Percentiles rank a stretch among this genome's conserved stretches.
Evolutionary conservation across 2,888 invertebrate species (phyloP).

Genomic region (Podabrus alpinus): DNA sequence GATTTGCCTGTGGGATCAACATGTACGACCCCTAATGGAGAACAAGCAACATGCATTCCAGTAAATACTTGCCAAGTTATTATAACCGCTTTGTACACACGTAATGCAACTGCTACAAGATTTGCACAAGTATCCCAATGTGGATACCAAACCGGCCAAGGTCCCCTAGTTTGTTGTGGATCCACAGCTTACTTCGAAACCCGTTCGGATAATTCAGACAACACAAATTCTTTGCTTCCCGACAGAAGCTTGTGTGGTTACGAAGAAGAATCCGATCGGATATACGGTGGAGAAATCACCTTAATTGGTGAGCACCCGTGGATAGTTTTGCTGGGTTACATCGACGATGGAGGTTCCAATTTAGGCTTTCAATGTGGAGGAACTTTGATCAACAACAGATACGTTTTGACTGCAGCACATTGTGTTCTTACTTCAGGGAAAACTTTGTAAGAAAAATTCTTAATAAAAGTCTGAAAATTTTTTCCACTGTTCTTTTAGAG

Average conservation of each 20-base stretch:
- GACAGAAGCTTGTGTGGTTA: not conserved
- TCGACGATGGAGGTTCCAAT: conserved; percentile 15
- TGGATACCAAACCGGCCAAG: conserved; percentile 51
- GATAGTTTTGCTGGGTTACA: conserved; percentile 49
- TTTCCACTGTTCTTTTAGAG: not conserved
- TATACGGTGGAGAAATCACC: conserved; percentile 25
- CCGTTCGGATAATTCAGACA: not conserved
- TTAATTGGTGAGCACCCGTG: not conserved
- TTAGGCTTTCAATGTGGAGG: conserved; percentile 50
- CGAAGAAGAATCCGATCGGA: not conserved
- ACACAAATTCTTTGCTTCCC: not conserved
- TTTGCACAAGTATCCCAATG: conserved; percentile 57
- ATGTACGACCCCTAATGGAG: conserved; percentile 54
- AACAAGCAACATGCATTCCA: conserved; percentile 51
- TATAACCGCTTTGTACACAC: conserved; percentile 45
- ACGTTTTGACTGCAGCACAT: conserved; percentile 75
- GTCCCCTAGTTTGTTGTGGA: conserved; percentile 46
- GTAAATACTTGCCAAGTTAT: conserved; percentile 54
- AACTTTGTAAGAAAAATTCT: not conserved
- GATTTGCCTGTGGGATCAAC: conserved; percentile 9
- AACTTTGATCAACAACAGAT: conserved; percentile 67
- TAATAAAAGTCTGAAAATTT: no score
- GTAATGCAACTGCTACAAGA: conserved; percentile 5
- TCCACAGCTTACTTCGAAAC: not conserved
- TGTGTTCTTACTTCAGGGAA: conserved; percentile 60